phyloP scores from a whole-genome alignment of 2,888 invertebrate genomes.

The Hypsopygia costalis region DNA sequence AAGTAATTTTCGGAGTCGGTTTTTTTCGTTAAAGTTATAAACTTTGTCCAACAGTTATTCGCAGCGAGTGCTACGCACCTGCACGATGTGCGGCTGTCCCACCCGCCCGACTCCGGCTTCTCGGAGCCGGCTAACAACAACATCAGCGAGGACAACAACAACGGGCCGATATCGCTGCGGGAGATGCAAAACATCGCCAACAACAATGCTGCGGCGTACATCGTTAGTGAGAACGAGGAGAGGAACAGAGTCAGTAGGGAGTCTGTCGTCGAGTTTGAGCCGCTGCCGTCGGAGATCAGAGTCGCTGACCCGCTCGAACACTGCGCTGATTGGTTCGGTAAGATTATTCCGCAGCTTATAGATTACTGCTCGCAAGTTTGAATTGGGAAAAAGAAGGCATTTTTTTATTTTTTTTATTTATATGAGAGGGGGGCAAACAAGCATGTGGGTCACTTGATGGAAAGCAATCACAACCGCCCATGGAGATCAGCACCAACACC shows the following conservation, averaged over 20 bases:
- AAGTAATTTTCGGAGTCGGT: too few relatives aligned
- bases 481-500: too few relatives aligned
- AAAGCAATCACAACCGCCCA: too few relatives aligned
- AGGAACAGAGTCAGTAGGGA: constrained; percentile 63
- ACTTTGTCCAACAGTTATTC: constrained; percentile 51
- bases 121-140: constrained; percentile 70
- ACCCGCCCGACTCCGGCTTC: constrained; percentile 67
- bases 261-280: constrained; percentile 70
- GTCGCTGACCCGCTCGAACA: constrained; percentile 61
- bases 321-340: constrained; percentile 72
- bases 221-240: constrained; percentile 74
- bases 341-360: too few relatives aligned
- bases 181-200: constrained; percentile 81
- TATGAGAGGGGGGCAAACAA: too few relatives aligned
- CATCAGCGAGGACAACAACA: constrained; percentile 77
- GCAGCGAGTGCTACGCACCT: constrained; percentile 63
- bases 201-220: constrained; percentile 77
- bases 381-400: too few relatives aligned
- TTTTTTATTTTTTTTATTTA: too few relatives aligned
- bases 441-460: too few relatives aligned
- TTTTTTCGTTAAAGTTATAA: too few relatives aligned
- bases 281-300: constrained; percentile 53
- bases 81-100: constrained; percentile 58
- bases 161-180: constrained; percentile 76
- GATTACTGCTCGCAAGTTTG: too few relatives aligned